Evolutionary conservation across 1,140 invertebrate genomes (phyloP), one percentile per base, ranked within the genome.

Genomic region (Dolichoris vasculosae): DNA sequence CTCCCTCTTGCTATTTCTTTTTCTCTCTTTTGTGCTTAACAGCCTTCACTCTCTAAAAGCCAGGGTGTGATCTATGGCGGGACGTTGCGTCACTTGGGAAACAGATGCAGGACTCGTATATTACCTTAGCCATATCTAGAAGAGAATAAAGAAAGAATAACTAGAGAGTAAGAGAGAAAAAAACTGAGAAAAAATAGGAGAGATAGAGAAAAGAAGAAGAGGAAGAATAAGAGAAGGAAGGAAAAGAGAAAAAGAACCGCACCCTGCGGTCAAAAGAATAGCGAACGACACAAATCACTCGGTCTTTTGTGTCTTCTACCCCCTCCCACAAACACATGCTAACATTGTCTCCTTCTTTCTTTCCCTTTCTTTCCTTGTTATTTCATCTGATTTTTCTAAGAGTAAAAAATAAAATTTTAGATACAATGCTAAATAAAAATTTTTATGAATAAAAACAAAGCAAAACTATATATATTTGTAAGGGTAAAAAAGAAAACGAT

Each of bases 91-190:
- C 92, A 93, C 91, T 92, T 91, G 90, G 90, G 90, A 92, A 93
- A 93, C 92, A 93, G 92, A 93, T 93, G 93, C 92, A 93, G 91
- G 90, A 91, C 91, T 93, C 92, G 92, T 93, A 93, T 93, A 93
- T 93, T 93, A 93, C 90, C 91, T 71, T 90, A 87, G 88, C 87
- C 90, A 90, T 91, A 90, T 91, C 91, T 90, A 91, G 90, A 89
- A 91, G 90, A 88, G 88, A 84, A 87, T 79, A 48, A 77, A 55
- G 73, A 69, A 35, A 4, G 79, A 55, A 69, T 40, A 76, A 67
- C 43, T 77, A 87, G 85, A 84, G 80, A 69, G 83, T 46, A 78
- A 86, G 79, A 67, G 7, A 63, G 35, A 59, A 13, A 48, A 64
- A 77, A 38, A 78, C 35, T n/a, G 79, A 67, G 7, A 63, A n/a